Conservation (phyloP, 2,113 vertebrate species). For the Thymallus thymallus region DNA sequence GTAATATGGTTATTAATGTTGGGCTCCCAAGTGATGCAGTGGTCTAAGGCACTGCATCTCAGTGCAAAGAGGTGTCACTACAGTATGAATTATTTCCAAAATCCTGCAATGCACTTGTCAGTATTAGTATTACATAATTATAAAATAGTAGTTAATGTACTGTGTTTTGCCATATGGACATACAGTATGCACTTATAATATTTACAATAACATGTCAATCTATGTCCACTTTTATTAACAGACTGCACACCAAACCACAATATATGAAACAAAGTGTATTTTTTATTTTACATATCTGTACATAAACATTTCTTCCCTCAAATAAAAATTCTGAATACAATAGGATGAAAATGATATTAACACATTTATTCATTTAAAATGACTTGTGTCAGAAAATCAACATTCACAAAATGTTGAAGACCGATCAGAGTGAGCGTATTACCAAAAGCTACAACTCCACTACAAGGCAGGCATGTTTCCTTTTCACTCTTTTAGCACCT, state of each 20-base stretch:
- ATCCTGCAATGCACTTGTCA: too few relatives aligned
- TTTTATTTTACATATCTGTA: slow-evolving; percentile 99
- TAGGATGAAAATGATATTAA: slow-evolving; percentile 87
- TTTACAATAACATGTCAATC: background rate
- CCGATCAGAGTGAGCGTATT: slow-evolving; percentile 84
- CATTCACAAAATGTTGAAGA: slow-evolving; percentile 97
- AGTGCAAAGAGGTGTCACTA: too few relatives aligned
- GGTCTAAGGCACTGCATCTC: too few relatives aligned
- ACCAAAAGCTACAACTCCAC: slow-evolving; percentile 92
- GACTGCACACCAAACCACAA: slow-evolving; percentile 54
- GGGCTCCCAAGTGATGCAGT: too few relatives aligned
- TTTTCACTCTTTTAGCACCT: slow-evolving; percentile 92
- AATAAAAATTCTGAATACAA: slow-evolving; percentile 89
- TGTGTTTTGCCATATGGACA: background rate
- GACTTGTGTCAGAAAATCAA: slow-evolving; percentile 89
- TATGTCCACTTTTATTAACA: slow-evolving; percentile 2
- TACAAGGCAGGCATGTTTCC: slow-evolving; percentile 95
- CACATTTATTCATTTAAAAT: slow-evolving; percentile 92
- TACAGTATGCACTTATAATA: background rate
- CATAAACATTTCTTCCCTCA: slow-evolving; percentile 90
- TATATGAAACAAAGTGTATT: slow-evolving; percentile 98
- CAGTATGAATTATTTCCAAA: too few relatives aligned
- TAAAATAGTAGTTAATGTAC: too few relatives aligned
- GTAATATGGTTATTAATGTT: too few relatives aligned
- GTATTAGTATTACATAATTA: too few relatives aligned